Percentiles rank a stretch among this genome's conserved stretches.
phyloP scores from a whole-genome alignment of 2,797 vertebrate species.

The Xerus rutilus region DNA sequence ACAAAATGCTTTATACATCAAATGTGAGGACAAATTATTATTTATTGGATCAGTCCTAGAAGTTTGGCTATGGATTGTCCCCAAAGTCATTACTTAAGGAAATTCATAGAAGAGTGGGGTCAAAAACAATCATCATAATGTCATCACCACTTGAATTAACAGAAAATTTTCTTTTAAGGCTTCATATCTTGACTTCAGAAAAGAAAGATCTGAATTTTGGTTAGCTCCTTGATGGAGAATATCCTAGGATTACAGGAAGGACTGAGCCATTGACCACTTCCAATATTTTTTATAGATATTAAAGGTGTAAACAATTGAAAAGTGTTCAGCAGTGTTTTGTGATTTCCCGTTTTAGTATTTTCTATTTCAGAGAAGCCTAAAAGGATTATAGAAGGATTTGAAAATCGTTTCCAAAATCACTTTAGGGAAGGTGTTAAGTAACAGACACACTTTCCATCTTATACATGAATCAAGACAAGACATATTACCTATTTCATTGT shows the following conservation, averaged over 20 bases:
- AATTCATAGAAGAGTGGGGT: neutral
- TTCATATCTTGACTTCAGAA: constrained; percentile 41
- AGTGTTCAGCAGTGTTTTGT: neutral
- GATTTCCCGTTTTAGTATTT: constrained; percentile 40
- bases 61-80: neutral
- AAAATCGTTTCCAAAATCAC: constrained; percentile 57
- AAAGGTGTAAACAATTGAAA: neutral
- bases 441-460: constrained; percentile 68
- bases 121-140: neutral
- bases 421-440: constrained; percentile 29
- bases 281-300: neutral
- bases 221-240: neutral
- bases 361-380: neutral
- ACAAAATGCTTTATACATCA: neutral
- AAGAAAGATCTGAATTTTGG: neutral
- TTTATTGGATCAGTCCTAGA: constrained; percentile 37
- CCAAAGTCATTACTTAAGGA: constrained; percentile 10
- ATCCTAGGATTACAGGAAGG: neutral
- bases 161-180: neutral
- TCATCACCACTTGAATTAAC: neutral
- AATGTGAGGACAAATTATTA: neutral
- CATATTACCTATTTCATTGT: constrained; percentile 65
- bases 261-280: neutral
- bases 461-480: constrained; percentile 54
- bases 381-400: neutral